Base-by-base conservation (phyloP, 2,888 invertebrate genomes). In the Noctua janthina region DNA sequence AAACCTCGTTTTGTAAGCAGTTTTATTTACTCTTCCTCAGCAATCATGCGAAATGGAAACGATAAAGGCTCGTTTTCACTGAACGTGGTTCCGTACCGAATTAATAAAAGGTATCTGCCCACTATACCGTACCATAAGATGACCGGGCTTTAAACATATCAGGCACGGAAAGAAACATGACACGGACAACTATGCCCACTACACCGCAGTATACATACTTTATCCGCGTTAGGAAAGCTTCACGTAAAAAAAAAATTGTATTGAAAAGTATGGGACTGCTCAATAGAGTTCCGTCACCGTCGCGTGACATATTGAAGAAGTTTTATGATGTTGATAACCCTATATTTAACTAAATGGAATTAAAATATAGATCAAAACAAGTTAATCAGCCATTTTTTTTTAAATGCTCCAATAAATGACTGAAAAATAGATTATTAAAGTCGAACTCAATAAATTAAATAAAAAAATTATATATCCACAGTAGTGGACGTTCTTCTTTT, bases 1-100 rank as follows among this genome's bases (percentile, higher is more conserved):
- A 64, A 70, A 64, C 39, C 11, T 46, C 51, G 5, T 5, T 51
- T 71, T 66, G 1, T 74, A 77, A 84, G 59, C 77, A 87, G 49
- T 84, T 87, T 78, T 87, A 84, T 84, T 84, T 75, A 59, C 62
- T 43, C 49, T 76, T 73, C 64, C 76, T 70, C 29, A 51, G 76
- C 71, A 75, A 88, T 76, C 77, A 88, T 88, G 67, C 66, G 56
- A 72, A 86, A 88, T 82, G 62, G 70, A 35, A 13, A 74, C 85
- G 75, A 54, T 81, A 71, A 74, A 67, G 66, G 76, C 64, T 66
- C 64, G 64, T 73, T 87, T 43, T 51, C 35, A 54, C 29, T 29
- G 46, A 72, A 76, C 70, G 73, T 83, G 87, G 84, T 84, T 78
- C 71, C 74, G 56, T 70, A 76, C 23, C 10, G 23, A 79, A 73